phyloP scores from a whole-genome alignment of 2,797 vertebrate genomes.

The Paedocypris micromegethes region DNA sequence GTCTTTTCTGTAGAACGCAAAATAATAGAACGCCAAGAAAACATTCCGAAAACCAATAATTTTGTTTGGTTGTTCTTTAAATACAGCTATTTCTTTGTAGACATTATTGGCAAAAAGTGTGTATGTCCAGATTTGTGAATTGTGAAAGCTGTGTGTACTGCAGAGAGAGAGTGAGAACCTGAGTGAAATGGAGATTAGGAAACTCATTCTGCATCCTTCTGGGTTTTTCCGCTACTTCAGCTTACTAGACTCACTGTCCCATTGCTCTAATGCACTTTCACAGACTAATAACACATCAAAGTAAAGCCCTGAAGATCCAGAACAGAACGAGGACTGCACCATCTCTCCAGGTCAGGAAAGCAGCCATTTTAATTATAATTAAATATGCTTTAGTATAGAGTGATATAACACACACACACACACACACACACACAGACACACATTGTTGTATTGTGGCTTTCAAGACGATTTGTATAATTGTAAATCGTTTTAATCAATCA shows the following conservation, averaged over 20 bases:
- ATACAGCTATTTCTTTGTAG: no score
- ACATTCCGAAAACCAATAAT: no score
- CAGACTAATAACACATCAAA: slow-evolving; percentile 49
- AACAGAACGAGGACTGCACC: slow-evolving; percentile 12
- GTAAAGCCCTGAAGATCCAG: slow-evolving; percentile 28
- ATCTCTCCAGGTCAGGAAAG: neutral
- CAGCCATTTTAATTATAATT: no score
- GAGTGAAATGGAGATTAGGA: slow-evolving; percentile 48
- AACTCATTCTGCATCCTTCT: slow-evolving; percentile 50
- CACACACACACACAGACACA: no score
- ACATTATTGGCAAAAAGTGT: neutral
- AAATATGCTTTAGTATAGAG: no score
- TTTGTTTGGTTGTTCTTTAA: no score
- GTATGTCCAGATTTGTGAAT: neutral
- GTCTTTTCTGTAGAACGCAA: no score
- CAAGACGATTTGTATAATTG: no score
- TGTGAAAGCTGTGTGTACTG: neutral
- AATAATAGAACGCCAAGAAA: no score
- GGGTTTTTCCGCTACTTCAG: slow-evolving; percentile 28
- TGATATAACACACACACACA: no score
- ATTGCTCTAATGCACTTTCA: slow-evolving; percentile 43
- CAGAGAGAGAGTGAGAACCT: neutral
- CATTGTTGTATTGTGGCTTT: no score
- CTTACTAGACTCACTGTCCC: slow-evolving; percentile 37
- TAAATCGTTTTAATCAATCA: no score